Percentiles rank a stretch among this genome's conserved stretches.
These are phyloP conservation scores for Brachyhypopomus gauderio DNA, from an alignment of 2,113 vertebrate genomes.

Conservation along the genomic window DNA sequence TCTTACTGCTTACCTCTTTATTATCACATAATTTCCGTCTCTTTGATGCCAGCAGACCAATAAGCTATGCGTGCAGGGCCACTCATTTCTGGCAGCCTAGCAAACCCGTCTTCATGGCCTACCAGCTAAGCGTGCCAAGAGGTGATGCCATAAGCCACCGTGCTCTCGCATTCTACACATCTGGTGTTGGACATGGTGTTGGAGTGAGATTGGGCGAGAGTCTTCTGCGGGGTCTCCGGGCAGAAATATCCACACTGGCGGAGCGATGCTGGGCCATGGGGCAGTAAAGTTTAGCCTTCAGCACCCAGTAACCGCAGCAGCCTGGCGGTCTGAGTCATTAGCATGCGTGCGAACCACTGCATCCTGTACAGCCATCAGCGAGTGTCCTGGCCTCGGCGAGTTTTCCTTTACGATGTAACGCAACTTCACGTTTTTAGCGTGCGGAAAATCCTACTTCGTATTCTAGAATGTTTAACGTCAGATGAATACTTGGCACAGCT, in stretches of 20 bases:
- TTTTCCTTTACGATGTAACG: constrained; percentile 27
- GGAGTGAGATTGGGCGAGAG: constrained; percentile 37
- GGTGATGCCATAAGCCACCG: neutral
- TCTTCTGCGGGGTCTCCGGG: constrained; percentile 48
- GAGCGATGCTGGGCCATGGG: constrained; percentile 45
- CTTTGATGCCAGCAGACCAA: neutral
- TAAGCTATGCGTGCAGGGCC: neutral
- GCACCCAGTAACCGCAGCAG: constrained; percentile 68
- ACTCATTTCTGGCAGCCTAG: neutral
- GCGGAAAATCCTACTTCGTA: neutral
- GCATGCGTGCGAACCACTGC: constrained; percentile 58
- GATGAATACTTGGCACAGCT: neutral
- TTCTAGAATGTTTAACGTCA: neutral
- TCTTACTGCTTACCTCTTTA: neutral
- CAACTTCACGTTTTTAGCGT: neutral
- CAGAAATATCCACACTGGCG: constrained; percentile 59
- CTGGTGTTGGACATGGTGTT: constrained; percentile 48
- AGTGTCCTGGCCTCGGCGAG: constrained; percentile 56
- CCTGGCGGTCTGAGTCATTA: constrained; percentile 64
- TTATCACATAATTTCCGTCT: neutral
- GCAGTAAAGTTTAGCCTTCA: constrained; percentile 68
- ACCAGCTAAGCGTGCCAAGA: neutral
- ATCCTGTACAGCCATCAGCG: constrained; percentile 58
- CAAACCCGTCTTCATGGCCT: neutral
- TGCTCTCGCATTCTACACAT: constrained; percentile 42